Evolutionary conservation across 37 sponge, comb jelly and placozoan species (phyloP), one percentile per base, ranked within the genome.

Genomic region (Chondrilla cf. caribensis): DNA sequence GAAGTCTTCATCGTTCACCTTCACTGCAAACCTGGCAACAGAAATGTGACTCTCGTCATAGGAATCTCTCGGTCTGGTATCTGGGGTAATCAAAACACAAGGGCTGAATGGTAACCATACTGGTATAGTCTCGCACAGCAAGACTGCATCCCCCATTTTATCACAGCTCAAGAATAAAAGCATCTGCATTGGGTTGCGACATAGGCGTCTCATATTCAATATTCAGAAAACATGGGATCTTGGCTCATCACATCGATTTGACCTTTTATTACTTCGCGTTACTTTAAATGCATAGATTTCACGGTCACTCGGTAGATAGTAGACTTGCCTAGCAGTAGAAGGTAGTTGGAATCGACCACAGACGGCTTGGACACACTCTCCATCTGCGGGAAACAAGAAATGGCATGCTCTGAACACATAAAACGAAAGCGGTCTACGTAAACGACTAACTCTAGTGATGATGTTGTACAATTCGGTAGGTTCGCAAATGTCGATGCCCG

Each of bases 391-490:
- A 67, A 67, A 26, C 29, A 67, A 33, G 32, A 67, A 28, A 67
- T 29, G 15, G n/a, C n/a, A n/a, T n/a, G n/a, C n/a, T n/a, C n/a
- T n/a, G n/a, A n/a, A n/a, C n/a, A n/a, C n/a, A n/a, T n/a, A n/a
- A n/a, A n/a, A n/a, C n/a, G n/a, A n/a, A n/a, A n/a, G n/a, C n/a
- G n/a, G n/a, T n/a, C n/a, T n/a, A 55, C 57, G 57, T 55, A 55
- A 55, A 55, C 17, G 8, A 62, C 55, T 22, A 79, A 89, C 94
- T 86, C 86, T 86, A 37, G 89, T 89, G 1, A 96, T 65, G 26
- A 96, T 75, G 84, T 96, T 96, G 84, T 96, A 96, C 47, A 96
- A 86, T 33, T 79, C 75, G 24, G 97, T 87, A 1, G 97, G 97
- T 82, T 96, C 94, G 70, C 97, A 96, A 26, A 96, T 77, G 11